Base-by-base conservation (phyloP, 2,888 invertebrate species). In the Adelphocoris suturalis region DNA sequence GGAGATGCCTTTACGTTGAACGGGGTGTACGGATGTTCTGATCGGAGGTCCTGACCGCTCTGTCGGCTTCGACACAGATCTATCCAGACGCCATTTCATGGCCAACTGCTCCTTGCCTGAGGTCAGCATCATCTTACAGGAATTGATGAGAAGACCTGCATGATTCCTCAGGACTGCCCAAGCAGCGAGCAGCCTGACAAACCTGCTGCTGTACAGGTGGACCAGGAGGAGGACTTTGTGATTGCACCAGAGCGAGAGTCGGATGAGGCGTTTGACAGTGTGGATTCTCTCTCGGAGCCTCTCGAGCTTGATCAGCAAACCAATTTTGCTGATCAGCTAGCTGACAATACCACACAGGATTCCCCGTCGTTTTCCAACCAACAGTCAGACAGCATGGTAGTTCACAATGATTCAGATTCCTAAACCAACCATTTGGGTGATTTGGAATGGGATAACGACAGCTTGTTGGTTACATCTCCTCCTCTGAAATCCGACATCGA, bases 31-130 rank as follows among this genome's bases (percentile, higher is more conserved):
- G n/a, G n/a, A n/a, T 88, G 88, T 78, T 88, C 88, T 12, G 88
- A 46, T 88, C 4, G 88, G 80, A 13, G 88, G 78, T 11, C 55
- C 52, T 13, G 88, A 88, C 16, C 88, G 57, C 23, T 88, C 88
- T 0, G 0, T 78, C 3, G 85, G 85, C 28, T 9, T 16, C 7
- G 61, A 61, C 4, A 28, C 14, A 0, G 85, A 85, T 27, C 7
- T 85, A 2, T 57, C 85, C 28, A 7, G 14, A 13, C 85, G 61
- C 12, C 12, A 61, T 19, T 28, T 80, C 16, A n/a, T 80, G 14
- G 46, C 14, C 52, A 23, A 47, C 81, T 48, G 16, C 14, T 81
- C 82, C 5, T 3, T 9, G 16, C 9, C 78, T 2, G 85, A 55
- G 27, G 12, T 85, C 28, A 12, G n/a, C 85, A 4, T 13, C 37